Percentiles rank a stretch among this genome's conserved stretches.
Evolutionary conservation across 37 sponge, comb jelly and placozoan species (phyloP).

Genomic region (Tethya wilhelma): DNA sequence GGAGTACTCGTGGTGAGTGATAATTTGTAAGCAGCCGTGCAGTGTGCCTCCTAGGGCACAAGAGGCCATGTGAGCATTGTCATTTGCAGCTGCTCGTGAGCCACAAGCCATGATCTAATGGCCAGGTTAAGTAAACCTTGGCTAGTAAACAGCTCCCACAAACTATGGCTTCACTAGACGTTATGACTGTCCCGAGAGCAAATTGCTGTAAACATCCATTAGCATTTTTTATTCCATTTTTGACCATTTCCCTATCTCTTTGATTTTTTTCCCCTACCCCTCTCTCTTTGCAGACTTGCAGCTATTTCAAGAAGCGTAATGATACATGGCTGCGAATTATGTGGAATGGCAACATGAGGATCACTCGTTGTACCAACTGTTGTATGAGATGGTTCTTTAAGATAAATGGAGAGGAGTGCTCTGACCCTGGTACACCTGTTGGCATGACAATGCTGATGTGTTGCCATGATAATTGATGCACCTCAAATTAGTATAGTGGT

Average conservation of each 20-base stretch:
- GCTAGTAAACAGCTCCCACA: neutral
- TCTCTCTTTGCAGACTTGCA: slow-evolving; percentile 28
- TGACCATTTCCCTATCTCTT: no score
- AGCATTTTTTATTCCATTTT: neutral
- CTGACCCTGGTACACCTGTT: slow-evolving; percentile 65
- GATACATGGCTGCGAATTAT: slow-evolving; percentile 60
- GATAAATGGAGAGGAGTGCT: slow-evolving; percentile 65
- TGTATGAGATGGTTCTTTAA: slow-evolving; percentile 75
- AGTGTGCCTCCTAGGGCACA: no score
- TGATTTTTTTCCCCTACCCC: no score
- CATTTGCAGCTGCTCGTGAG: neutral
- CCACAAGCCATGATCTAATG: neutral
- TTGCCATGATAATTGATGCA: neutral
- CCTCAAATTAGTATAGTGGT: neutral
- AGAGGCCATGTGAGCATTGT: neutral
- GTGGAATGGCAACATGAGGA: slow-evolving; percentile 75
- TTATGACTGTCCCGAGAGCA: neutral
- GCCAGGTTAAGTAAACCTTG: neutral
- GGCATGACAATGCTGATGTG: neutral
- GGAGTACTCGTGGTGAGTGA: slow-evolving; percentile 67
- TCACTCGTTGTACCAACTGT: slow-evolving; percentile 48
- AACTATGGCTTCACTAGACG: neutral
- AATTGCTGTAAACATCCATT: neutral
- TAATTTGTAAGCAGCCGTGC: neutral
- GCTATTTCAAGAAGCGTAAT: slow-evolving; percentile 17